Percentiles rank a stretch among this genome's conserved stretches.
phyloP scores from a whole-genome alignment of 2,113 vertebrate species.

The Centropus bengalensis region DNA sequence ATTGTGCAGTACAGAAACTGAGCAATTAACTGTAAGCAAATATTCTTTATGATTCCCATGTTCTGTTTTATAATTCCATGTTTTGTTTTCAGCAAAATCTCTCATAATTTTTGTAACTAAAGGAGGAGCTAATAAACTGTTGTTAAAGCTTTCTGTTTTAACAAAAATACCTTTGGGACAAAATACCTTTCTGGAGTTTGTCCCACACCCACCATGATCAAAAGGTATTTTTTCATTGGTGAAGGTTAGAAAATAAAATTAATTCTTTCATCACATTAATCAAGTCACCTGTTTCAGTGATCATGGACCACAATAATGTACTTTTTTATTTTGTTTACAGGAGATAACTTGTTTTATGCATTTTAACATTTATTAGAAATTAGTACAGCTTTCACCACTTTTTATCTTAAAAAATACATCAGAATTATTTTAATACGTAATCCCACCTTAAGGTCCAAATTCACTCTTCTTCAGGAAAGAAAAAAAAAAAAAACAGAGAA shows the following conservation, averaged over 20 bases:
- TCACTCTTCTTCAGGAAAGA: background rate
- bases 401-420: background rate
- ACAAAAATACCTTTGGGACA: too few relatives aligned
- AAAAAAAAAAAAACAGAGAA: background rate
- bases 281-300: background rate
- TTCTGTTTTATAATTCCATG: too few relatives aligned
- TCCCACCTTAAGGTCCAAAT: background rate
- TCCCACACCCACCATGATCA: background rate
- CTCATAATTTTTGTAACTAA: background rate
- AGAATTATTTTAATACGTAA: background rate
- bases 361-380: background rate
- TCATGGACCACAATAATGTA: accelerated
- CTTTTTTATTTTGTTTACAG: background rate
- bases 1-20: background rate
- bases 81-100: background rate
- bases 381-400: background rate
- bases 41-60: background rate
- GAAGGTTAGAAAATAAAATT: background rate
- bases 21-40: constrained; percentile 6
- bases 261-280: background rate
- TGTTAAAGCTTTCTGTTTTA: background rate
- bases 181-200: background rate
- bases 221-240: background rate
- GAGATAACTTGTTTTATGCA: background rate
- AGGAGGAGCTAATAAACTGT: background rate